Base-by-base conservation (phyloP, 2,888 invertebrate genomes). In the Hydrotaea diabolus region DNA sequence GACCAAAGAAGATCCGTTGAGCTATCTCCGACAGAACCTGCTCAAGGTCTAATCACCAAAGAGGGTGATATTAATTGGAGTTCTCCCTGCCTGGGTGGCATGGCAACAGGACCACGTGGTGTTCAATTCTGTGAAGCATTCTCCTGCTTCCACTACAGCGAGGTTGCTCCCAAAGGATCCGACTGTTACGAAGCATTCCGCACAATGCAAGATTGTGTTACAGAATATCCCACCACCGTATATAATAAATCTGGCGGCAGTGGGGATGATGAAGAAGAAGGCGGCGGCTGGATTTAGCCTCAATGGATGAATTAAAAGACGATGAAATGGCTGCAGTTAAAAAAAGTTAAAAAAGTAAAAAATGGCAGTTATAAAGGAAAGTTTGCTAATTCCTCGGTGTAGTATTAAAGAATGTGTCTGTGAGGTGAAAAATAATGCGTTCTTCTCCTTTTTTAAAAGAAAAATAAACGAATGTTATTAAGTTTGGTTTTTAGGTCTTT, bases 41-140 rank as follows among this genome's bases (percentile, higher is more conserved):
- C 95, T 79, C 95, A 96, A 62, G 98, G 98, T 11, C 93, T 98
- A 15, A 95, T 98, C 87, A 93, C 96, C 80, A 94, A 96, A 0
- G 96, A 96, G 92, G 98, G 98, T 5, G 95, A 96, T 85, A 98
- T 99, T 86, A 99, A 99, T 93, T 99, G 98, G 98, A 96, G 96
- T 91, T 99, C 98, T 90, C 98, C 98, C 0, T 99, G 99, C 91
- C 94, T 99, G 46, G 98, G 98, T 15, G 98, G 98, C n/a, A 98
- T 98, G 97, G 97, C 98, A 5, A 97, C 97, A 0, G 98, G 99
- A 0, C 98, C 99, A 0, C 99, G 99, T 92, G 98, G 98, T 0
- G 94, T 96, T 15, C 96, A 98, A 92, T 99, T 99, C 93, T 94
- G 98, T 57, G 96, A 98, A 87, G 98, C 98, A 1, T 98, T 99